Evolutionary conservation across 2,888 invertebrate species (phyloP), one percentile per base, ranked within the genome.

Genomic region (Opisthograptis luteolata): DNA sequence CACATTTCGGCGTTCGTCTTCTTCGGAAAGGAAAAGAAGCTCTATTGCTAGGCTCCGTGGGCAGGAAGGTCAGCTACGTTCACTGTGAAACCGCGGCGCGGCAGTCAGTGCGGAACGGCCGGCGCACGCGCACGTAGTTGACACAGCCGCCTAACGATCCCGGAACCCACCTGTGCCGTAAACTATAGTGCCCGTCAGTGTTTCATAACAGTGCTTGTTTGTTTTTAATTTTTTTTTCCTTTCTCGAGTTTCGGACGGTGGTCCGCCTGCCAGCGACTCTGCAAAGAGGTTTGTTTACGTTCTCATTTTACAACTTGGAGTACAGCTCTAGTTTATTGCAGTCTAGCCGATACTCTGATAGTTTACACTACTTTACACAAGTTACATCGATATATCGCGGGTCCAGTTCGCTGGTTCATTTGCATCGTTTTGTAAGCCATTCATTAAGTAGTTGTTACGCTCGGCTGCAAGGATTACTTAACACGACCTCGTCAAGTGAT

Each of bases 21-120:
- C 8, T 4, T 75, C 56, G 66, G 71, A 73, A 76, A 75, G 80
- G 79, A 77, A 81, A 79, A 80, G 79, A 82, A 80, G 79, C 72
- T 82, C 73, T 76, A 76, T 73, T 63, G 76, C 82, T 78, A 81
- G 79, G 83, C 79, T 79, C 65, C 64, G 83, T 87, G 79, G 86
- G 87, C 79, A 82, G 86, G 83, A 87, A 88, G 88, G 88, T 86
- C 87, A 86, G 66, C 75, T 69, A 84, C 87, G 81, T 87, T 87
- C 87, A 86, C 87, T 63, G 64, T 58, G 61, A 66, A 67, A 66
- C 55, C 60, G 62, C 51, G 65, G 66, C 60, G 62, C 51, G 65
- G 66, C 81, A 87, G 88, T 88, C 75, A 81, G 86, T 84, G 86
- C 82, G 82, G 84, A 84, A 83, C 84, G 73, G 70, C 59, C 79